Evolutionary conservation across 2,797 vertebrate genomes (phyloP), one percentile per base, ranked within the genome.

Genomic region (Podarcis siculus): DNA sequence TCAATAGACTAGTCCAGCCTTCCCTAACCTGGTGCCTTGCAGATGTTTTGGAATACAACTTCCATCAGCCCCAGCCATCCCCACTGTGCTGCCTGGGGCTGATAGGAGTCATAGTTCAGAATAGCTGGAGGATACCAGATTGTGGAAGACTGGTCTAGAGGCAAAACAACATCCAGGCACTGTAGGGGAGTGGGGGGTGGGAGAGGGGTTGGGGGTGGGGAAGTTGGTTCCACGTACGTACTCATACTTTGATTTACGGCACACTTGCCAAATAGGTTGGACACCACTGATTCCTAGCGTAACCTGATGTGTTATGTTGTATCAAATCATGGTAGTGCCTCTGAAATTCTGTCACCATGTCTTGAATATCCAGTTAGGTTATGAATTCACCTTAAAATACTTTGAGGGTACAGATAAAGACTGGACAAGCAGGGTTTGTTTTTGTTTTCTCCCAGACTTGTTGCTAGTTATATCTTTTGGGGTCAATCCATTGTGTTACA

Each of bases 391-490:
- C 89, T 89, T 89, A 88, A 90, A 85, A 86, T 87, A 58, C 66
- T 87, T 37, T 85, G 79, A 92, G 88, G 49, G 91, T 49, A 83
- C n/a, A 89, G 27, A 75, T 83, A 89, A 89, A 89, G 83, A 84
- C 55, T 35, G 79, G 39, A 80, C 77, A 87, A 94, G 92, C 71
- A 66, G 37, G 32, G 49, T 55, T 55, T 55, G 49, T 13, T 9
- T 12, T 93, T 82, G 89, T 87, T 64, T 64, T 64, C 61, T 55
- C 19, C 72, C 90, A 89, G n/a, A 23, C n/a, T 90, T 87, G 12
- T 90, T 89, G 72, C 61, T 78, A 82, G 77, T 83, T 86, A 93
- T 88, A 83, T 88, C 81, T 85, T 81, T 91, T 93, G 7, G 77
- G 55, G 89, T 90, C 73, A 90, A 78, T 82, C 10, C 88, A 79